Evolutionary conservation across 1,140 invertebrate species (phyloP).

Genomic region (Ridgeia piscesae): DNA sequence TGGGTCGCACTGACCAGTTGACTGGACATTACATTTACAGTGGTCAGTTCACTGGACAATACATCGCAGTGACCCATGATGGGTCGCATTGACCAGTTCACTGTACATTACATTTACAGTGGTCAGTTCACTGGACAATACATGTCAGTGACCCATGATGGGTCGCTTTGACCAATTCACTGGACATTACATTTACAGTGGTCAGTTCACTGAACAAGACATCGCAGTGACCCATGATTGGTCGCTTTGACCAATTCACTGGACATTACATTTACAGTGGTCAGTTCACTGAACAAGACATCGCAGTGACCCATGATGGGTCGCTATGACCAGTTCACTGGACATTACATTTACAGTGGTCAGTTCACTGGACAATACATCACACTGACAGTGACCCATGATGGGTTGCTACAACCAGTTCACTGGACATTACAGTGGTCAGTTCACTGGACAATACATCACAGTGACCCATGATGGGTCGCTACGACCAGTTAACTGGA

Average conservation of each 20-base stretch:
- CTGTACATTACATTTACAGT: background rate
- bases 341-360: background rate
- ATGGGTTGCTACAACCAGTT: background rate
- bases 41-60: background rate
- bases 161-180: background rate
- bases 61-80: background rate
- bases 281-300: background rate
- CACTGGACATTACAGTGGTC: background rate
- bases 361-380: conserved; percentile 2
- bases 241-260: background rate
- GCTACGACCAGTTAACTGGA: background rate
- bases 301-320: no score
- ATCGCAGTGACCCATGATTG: background rate
- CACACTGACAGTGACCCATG: no score
- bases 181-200: background rate
- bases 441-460: background rate
- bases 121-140: background rate
- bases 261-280: background rate
- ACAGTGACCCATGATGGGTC: background rate
- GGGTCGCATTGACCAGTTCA: background rate
- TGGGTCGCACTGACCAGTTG: background rate
- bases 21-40: background rate
- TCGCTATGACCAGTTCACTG: background rate
- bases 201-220: background rate
- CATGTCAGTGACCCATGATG: background rate